Conservation (phyloP, 2,888 invertebrate species). For the Macropis europaea region DNA sequence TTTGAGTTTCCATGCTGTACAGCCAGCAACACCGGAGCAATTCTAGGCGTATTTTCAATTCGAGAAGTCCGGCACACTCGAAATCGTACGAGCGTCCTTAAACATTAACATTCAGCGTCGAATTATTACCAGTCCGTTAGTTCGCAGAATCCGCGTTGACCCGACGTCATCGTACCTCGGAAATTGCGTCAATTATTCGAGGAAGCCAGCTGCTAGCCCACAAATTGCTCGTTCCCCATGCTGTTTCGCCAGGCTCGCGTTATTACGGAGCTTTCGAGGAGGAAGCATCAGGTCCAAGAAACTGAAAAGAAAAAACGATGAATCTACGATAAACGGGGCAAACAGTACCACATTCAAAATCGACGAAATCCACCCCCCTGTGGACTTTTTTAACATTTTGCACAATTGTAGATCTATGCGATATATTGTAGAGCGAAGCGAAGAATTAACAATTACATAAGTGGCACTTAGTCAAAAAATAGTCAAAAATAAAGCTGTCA, state of each 20-base stretch:
- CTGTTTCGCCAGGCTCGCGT: slow-evolving; percentile 23
- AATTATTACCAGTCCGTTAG: slow-evolving; percentile 39
- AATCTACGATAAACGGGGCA: too few species aligned
- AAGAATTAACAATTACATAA: too few species aligned
- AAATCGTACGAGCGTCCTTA: slow-evolving; percentile 26
- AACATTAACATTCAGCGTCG: slow-evolving; percentile 32
- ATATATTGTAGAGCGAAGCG: too few species aligned
- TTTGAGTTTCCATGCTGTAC: slow-evolving; percentile 12
- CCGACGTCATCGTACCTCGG: slow-evolving; percentile 50
- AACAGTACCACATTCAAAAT: too few species aligned
- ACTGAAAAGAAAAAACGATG: too few species aligned
- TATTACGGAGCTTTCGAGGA: slow-evolving; percentile 29
- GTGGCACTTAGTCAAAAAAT: too few species aligned
- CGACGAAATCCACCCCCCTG: too few species aligned
- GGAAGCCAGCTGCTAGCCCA: slow-evolving; percentile 42
- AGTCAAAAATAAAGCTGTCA: too few species aligned
- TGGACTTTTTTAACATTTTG: too few species aligned
- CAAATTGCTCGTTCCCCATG: slow-evolving; percentile 55
- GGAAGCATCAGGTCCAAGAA: too few species aligned
- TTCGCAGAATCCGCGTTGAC: slow-evolving; percentile 50
- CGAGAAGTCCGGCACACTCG: not conserved
- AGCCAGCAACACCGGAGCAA: not conserved
- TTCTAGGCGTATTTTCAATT: slow-evolving; percentile 29
- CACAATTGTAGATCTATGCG: too few species aligned
- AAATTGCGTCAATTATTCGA: slow-evolving; percentile 66